phyloP scores from a whole-genome alignment of 2,797 vertebrate species.

The Sciurus vulgaris region DNA sequence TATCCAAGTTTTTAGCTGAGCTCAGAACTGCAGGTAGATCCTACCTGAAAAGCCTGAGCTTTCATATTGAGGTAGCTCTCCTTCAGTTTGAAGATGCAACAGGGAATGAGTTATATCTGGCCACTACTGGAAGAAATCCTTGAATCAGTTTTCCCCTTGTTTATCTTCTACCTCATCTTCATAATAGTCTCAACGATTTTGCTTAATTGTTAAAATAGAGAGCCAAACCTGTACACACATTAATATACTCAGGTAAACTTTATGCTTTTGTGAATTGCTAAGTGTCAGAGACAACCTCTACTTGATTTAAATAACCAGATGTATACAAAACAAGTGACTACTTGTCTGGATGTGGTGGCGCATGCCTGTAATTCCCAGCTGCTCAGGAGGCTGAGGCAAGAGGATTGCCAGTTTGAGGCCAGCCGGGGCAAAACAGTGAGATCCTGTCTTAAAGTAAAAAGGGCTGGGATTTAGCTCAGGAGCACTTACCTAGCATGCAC shows the following conservation, averaged over 20 bases:
- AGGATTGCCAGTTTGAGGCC: not conserved
- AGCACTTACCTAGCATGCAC: not conserved
- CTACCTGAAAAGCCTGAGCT: not conserved
- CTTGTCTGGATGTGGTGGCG: not conserved
- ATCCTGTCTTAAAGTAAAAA: not conserved
- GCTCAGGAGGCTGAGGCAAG: not conserved
- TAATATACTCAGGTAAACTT: not conserved
- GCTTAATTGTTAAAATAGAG: slow-evolving; percentile 83
- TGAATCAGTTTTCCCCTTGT: not conserved
- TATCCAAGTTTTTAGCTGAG: slow-evolving; percentile 65
- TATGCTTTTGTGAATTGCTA: slow-evolving; percentile 27
- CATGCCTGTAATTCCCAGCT: not conserved
- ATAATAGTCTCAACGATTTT: slow-evolving; percentile 82
- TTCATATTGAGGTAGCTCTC: not conserved
- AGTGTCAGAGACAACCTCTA: slow-evolving; percentile 61
- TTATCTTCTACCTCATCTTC: slow-evolving; percentile 58
- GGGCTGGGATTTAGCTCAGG: no score
- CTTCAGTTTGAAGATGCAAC: not conserved
- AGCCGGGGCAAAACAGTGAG: not conserved
- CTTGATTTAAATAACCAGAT: slow-evolving; percentile 69
- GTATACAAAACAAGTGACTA: slow-evolving; percentile 32
- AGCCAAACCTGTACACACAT: slow-evolving; percentile 51
- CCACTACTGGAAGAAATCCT: not conserved
- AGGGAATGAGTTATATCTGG: not conserved
- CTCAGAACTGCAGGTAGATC: slow-evolving; percentile 44